Conservation (phyloP, 2,113 vertebrate genomes). For the Megaceryle torquata region DNA sequence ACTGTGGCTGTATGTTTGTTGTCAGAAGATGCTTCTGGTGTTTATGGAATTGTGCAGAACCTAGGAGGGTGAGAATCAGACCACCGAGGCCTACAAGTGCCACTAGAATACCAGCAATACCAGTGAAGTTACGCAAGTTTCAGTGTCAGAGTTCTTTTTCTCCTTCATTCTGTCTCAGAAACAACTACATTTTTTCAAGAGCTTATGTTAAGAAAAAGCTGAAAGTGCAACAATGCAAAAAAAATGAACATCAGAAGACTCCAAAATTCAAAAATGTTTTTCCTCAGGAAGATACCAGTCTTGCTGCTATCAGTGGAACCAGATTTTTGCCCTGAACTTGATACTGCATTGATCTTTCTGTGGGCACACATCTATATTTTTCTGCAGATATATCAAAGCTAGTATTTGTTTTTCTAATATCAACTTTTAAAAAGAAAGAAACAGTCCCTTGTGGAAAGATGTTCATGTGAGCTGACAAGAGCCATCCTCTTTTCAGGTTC, state of each 20-base stretch:
- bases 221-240: background rate
- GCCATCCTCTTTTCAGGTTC: background rate
- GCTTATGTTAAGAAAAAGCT: background rate
- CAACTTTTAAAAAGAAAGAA: background rate
- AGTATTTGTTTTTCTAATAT: background rate
- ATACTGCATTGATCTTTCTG: background rate
- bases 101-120: background rate
- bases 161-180: background rate
- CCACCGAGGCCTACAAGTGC: background rate
- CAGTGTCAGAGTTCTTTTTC: background rate
- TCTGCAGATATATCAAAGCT: background rate
- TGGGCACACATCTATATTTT: background rate
- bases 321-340: background rate
- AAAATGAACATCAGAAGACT: background rate
- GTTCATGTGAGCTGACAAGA: background rate
- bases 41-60: background rate
- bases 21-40: background rate
- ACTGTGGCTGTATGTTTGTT: background rate
- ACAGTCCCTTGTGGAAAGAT: background rate
- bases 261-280: background rate
- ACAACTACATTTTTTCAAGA: background rate
- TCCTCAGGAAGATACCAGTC: background rate
- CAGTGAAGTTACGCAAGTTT: background rate
- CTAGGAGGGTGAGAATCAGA: background rate
- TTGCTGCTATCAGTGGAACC: background rate